Percentiles rank a stretch among this genome's conserved stretches.
phyloP scores from a whole-genome alignment of 2,797 vertebrate species.

The Tamandua tetradactyla region DNA sequence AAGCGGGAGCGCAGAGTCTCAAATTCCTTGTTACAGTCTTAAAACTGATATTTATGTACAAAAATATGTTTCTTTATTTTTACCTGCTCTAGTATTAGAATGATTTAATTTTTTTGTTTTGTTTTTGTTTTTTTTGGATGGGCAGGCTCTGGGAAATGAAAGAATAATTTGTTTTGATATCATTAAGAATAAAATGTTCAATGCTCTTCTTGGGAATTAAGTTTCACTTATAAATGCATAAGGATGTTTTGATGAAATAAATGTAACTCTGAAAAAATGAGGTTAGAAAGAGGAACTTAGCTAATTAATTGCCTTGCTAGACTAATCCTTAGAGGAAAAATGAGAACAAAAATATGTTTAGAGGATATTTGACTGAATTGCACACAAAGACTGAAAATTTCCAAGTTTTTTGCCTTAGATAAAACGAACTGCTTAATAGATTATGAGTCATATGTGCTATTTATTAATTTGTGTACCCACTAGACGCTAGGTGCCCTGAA shows the following conservation, averaged over 20 bases:
- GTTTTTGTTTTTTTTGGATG: no score
- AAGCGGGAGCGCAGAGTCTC: not conserved
- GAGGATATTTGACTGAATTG: not conserved
- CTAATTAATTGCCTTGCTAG: not conserved
- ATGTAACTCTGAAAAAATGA: not conserved
- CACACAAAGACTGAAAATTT: not conserved
- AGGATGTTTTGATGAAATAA: slow-evolving; percentile 11
- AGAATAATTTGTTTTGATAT: no score
- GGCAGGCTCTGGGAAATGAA: no score
- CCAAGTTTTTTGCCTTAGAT: not conserved
- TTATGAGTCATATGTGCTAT: not conserved
- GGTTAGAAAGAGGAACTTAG: not conserved
- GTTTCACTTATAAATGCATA: not conserved
- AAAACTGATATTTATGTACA: not conserved
- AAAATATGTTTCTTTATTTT: not conserved
- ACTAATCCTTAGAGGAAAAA: not conserved
- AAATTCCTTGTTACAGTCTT: not conserved
- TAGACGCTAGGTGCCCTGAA: not conserved
- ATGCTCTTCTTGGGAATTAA: not conserved
- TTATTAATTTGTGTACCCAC: not conserved
- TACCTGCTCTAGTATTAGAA: not conserved
- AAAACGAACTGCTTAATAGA: not conserved
- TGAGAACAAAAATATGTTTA: not conserved
- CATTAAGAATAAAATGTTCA: not conserved
- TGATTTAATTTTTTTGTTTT: no score